These are phyloP conservation scores for Apis dorsata DNA, from an alignment of 1,140 invertebrate genomes.

Conservation along the genomic window DNA sequence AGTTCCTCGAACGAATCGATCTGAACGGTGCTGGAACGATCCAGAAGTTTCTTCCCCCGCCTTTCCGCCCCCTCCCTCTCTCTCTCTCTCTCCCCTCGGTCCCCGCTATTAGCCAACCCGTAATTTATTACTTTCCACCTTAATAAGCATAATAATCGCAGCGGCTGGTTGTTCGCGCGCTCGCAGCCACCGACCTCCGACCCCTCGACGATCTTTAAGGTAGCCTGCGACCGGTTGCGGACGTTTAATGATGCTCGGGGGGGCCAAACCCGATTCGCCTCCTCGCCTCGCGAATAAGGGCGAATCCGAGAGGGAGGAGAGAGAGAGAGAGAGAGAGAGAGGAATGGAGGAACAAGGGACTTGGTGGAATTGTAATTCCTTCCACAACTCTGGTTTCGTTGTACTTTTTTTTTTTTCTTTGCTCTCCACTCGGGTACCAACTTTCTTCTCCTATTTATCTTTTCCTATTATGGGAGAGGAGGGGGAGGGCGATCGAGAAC, in stretches of 20 bases:
- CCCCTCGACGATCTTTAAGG: constrained; percentile 79
- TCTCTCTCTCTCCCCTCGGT: constrained; percentile 62
- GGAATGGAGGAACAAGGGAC: constrained; percentile 5
- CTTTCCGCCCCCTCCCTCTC: constrained; percentile 73
- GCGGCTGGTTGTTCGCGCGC: constrained; percentile 43
- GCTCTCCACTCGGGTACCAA: neutral
- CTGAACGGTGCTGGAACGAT: neutral
- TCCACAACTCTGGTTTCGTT: too few relatives aligned
- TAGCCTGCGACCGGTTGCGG: constrained; percentile 63
- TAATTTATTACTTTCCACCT: constrained; percentile 80
- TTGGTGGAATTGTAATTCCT: constrained; percentile 43
- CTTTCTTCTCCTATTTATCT: constrained; percentile 30
- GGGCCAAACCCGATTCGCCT: neutral
- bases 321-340: neutral
- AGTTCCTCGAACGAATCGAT: constrained; percentile 32
- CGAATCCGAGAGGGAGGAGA: neutral
- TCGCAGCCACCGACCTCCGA: constrained; percentile 70
- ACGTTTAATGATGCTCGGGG: constrained; percentile 78
- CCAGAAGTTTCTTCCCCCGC: constrained; percentile 66
- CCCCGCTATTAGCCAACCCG: constrained; percentile 65
- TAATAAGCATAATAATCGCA: constrained; percentile 77
- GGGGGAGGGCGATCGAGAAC: neutral
- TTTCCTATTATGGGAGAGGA: constrained; percentile 32
- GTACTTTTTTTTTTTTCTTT: neutral
- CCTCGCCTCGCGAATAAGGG: neutral